Base-by-base conservation (phyloP, 2,888 invertebrate genomes). In the Steinernema carpocapsae region DNA sequence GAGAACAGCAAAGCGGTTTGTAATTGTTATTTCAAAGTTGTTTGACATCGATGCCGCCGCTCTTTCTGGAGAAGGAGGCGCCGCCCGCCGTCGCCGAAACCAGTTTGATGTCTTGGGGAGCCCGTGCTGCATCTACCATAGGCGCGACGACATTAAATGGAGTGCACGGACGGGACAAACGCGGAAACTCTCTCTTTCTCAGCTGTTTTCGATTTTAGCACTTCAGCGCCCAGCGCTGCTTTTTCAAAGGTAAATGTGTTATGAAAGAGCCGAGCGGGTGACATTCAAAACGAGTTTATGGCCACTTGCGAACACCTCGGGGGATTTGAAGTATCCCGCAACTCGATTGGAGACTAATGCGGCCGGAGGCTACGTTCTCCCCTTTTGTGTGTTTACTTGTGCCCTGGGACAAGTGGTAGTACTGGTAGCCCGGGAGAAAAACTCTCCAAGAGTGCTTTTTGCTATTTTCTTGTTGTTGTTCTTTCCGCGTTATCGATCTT, bases 1-100 rank as follows among this genome's bases (percentile, higher is more conserved):
- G 24, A 56, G 3, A 22, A 26, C 19, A 26, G 56, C 26, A 6
- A 56, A 56, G 56, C 56, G 24, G 3, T 56, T 22, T 22, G 26
- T 56, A 56, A 56, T 56, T 56, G 56, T 56, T 56, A 56, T 56
- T 4, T 56, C 24, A 26, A 56, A 56, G 22, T 56, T 56, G 51
- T n/a, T 51, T 43, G 14, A 43, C 12, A n/a, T n/a, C n/a, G n/a
- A n/a, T n/a, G 51, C 51, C 51, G 12, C 19, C 19, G 51, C n/a
- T 17, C 56, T 24, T 56, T 26, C 56, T 19, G 6, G 56, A 56
- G 56, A 19, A 56, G 26, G 6, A 6, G 19, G 12, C n/a, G n/a
- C n/a, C n/a, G n/a, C n/a, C n/a, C n/a, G n/a, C n/a, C 7, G 56
- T 56, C 26, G 56, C 56, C 24, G 26, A 56, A 56, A 56, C 56